A percentile compares a stretch with the other conserved stretches of the same genome.
Evolutionary conservation across 2,888 invertebrate genomes (phyloP).

Genomic region (Malthinus seriepunctatus): DNA sequence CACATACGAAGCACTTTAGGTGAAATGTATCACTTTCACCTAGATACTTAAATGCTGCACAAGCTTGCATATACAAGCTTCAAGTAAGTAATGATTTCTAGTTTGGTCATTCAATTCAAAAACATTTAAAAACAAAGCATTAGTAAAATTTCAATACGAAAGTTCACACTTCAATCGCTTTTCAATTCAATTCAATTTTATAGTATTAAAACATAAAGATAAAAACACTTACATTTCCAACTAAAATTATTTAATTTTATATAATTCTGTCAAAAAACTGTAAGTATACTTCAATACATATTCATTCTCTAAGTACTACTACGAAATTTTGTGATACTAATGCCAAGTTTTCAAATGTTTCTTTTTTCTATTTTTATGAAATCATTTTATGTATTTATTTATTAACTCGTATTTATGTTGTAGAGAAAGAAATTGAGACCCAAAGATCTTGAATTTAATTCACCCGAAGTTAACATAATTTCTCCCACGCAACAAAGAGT

Average conservation of each 20-base stretch:
- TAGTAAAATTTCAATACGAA: not conserved
- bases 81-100: slow-evolving; percentile 17
- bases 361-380: no score
- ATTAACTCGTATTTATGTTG: slow-evolving; percentile 9
- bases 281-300: not conserved
- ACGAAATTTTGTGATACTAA: not conserved
- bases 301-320: not conserved
- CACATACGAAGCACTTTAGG: slow-evolving; percentile 12
- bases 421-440: slow-evolving; percentile 20
- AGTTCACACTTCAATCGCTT: not conserved
- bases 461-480: slow-evolving; percentile 30
- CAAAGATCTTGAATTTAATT: slow-evolving; percentile 7
- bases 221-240: no score
- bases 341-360: no score
- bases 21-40: slow-evolving; percentile 23
- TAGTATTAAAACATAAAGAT: no score
- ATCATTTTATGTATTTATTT: not conserved
- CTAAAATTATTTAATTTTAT: no score
- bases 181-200: no score
- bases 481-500: slow-evolving; percentile 32
- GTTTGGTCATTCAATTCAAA: not conserved
- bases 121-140: no score
- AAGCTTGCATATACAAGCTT: slow-evolving; percentile 18
- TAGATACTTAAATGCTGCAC: slow-evolving; percentile 15
- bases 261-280: no score